phyloP scores from a whole-genome alignment of 2,888 invertebrate genomes.

The Argyra leucocephala region DNA sequence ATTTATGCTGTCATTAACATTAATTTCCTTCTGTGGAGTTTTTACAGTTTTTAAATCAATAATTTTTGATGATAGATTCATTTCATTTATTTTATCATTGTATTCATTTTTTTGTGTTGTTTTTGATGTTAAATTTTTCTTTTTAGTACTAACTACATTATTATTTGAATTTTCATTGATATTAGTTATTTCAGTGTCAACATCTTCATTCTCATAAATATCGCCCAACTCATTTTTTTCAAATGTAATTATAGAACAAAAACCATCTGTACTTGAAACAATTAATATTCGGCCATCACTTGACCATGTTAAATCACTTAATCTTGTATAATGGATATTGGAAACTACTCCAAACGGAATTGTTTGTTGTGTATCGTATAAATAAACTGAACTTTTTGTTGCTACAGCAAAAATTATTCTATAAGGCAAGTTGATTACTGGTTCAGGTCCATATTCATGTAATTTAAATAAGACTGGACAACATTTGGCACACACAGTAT shows the following conservation, averaged over 20 bases:
- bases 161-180: slow-evolving; percentile 13
- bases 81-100: not conserved
- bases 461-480: slow-evolving; percentile 62
- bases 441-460: slow-evolving; percentile 44
- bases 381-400: slow-evolving; percentile 71
- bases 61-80: not conserved
- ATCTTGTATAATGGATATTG: slow-evolving; percentile 80
- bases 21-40: not conserved
- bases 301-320: slow-evolving; percentile 85
- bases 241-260: slow-evolving; percentile 76
- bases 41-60: not conserved
- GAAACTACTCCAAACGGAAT: slow-evolving; percentile 70
- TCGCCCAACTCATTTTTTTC: slow-evolving; percentile 61
- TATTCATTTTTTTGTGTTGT: slow-evolving; percentile 12
- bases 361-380: slow-evolving; percentile 80
- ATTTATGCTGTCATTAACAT: not conserved
- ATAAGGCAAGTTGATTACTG: slow-evolving; percentile 56
- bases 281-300: slow-evolving; percentile 64
- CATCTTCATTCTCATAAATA: slow-evolving; percentile 30
- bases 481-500: slow-evolving; percentile 74
- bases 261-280: slow-evolving; percentile 82
- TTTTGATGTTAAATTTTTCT: slow-evolving; percentile 14
- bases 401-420: slow-evolving; percentile 86
- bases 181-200: slow-evolving; percentile 4
- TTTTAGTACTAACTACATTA: slow-evolving; percentile 17